Percentiles rank a stretch among this genome's conserved stretches.
These are phyloP conservation scores for Panthera tigris DNA, from an alignment of 2,113 vertebrate species.

Conservation along the genomic window DNA sequence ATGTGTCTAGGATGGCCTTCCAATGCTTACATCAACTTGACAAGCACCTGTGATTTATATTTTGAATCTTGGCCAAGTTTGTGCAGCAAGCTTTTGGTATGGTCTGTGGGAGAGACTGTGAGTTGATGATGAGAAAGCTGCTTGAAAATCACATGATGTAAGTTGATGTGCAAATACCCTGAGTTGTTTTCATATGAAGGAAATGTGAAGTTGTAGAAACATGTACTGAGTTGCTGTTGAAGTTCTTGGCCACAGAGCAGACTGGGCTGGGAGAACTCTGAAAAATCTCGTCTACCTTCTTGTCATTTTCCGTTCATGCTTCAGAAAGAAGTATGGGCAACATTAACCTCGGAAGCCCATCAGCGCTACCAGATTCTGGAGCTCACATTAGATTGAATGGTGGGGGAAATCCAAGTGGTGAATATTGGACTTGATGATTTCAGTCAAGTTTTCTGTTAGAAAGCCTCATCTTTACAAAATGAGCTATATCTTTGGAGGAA, in stretches of 20 bases:
- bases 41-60: conserved; percentile 69
- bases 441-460: not conserved
- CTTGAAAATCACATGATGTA: not conserved
- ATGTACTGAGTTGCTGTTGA: not conserved
- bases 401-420: not conserved
- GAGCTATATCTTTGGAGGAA: not conserved
- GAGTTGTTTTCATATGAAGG: conserved; percentile 29
- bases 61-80: conserved; percentile 61
- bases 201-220: conserved; percentile 43
- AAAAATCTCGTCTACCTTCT: not conserved
- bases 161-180: not conserved
- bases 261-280: not conserved
- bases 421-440: conserved; percentile 47
- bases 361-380: conserved; percentile 39
- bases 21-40: conserved; percentile 54
- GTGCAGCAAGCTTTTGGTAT: conserved; percentile 62
- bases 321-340: not conserved
- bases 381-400: not conserved
- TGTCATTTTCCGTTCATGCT: not conserved
- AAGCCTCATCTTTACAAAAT: not conserved
- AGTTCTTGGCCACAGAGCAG: not conserved
- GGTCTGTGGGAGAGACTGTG: conserved; percentile 8
- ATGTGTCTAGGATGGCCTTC: conserved; percentile 23
- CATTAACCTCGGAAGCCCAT: not conserved
- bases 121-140: not conserved